These are phyloP conservation scores for Ardeotis arabs DNA, from an alignment of 2,113 vertebrate genomes.

Conservation along the genomic window DNA sequence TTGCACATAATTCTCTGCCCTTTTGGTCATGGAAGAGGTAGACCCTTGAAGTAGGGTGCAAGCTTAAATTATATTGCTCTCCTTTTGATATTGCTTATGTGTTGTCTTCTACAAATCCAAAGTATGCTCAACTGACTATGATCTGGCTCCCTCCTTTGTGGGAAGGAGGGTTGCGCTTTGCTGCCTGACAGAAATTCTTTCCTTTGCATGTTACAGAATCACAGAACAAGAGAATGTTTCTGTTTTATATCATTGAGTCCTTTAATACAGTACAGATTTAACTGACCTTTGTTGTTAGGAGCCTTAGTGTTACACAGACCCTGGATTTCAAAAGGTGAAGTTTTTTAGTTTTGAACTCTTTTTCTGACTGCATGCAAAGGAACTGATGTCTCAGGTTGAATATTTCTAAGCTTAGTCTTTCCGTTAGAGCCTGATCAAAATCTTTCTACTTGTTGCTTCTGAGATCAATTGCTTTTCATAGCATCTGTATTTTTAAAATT, in stretches of 20 bases:
- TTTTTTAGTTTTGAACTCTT: not conserved
- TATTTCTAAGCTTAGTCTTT: not conserved
- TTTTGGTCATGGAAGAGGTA: not conserved
- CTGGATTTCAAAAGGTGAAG: not conserved
- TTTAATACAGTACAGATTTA: not conserved
- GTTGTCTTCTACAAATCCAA: not conserved
- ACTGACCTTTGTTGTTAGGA: not conserved
- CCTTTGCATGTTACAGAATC: not conserved
- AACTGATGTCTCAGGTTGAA: not conserved
- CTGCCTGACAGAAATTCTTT: not conserved
- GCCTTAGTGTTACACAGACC: not conserved
- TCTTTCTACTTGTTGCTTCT: not conserved
- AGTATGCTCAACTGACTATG: not conserved
- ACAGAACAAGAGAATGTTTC: not conserved
- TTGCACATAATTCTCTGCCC: not conserved
- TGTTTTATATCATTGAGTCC: not conserved
- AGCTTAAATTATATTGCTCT: not conserved
- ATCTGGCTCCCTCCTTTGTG: not conserved
- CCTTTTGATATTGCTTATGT: not conserved
- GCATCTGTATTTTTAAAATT: not conserved
- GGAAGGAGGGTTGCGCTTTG: not conserved
- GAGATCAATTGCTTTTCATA: not conserved
- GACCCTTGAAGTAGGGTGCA: not conserved
- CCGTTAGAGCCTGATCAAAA: not conserved
- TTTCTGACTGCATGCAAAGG: not conserved